These are phyloP conservation scores for Nomada fucata DNA, from an alignment of 2,888 invertebrate species.

Conservation along the genomic window DNA sequence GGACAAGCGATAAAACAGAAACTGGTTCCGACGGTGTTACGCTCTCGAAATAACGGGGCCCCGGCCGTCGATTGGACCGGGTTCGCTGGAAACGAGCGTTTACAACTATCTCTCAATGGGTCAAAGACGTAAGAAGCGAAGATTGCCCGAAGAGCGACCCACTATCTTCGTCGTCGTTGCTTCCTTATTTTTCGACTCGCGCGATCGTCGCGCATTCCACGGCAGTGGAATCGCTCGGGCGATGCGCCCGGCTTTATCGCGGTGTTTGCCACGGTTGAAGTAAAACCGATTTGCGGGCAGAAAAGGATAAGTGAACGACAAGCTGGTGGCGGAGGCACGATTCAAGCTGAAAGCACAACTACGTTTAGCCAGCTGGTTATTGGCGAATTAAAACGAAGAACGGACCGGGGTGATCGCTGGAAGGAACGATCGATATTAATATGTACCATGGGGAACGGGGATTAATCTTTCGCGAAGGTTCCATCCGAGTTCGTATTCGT, in stretches of 20 bases:
- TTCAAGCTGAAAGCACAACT: background rate
- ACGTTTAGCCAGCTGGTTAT: background rate
- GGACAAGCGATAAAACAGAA: constrained; percentile 70
- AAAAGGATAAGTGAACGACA: background rate
- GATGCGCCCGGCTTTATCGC: background rate
- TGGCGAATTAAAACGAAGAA: background rate
- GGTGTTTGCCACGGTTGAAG: background rate
- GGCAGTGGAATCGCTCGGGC: background rate
- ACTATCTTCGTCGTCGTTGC: constrained; percentile 25
- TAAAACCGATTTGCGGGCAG: background rate
- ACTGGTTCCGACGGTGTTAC: constrained; percentile 71
- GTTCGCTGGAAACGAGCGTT: constrained; percentile 40
- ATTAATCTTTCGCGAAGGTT: background rate
- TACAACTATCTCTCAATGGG: constrained; percentile 50
- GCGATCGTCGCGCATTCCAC: background rate
- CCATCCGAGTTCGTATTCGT: constrained; percentile 8
- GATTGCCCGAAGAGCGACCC: constrained; percentile 48
- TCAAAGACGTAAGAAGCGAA: constrained; percentile 32
- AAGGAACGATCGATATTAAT: background rate
- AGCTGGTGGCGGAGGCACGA: background rate
- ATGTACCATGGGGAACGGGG: background rate
- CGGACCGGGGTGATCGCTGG: too few species aligned
- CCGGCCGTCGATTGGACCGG: constrained; percentile 34
- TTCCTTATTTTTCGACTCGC: background rate
- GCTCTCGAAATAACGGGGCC: constrained; percentile 69